Base-by-base conservation (phyloP, 2,888 invertebrate species). In the Drosophila infuscata region DNA sequence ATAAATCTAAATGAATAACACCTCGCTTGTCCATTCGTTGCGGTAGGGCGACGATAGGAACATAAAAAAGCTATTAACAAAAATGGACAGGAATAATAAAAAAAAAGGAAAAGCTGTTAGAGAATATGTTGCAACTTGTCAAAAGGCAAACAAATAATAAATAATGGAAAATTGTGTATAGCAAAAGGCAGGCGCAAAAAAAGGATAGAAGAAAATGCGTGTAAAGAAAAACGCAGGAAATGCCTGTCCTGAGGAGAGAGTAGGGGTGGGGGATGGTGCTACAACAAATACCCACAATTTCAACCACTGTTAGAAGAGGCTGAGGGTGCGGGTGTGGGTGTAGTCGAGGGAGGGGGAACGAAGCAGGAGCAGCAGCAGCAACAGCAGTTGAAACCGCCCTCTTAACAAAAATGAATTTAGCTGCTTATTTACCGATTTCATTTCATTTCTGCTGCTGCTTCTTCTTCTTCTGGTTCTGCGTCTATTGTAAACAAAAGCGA, bases 41-140 rank as follows among this genome's bases (percentile, higher is more conserved):
- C 54, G 88, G 85, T 85, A 85, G 79, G 79, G 66, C 79, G 61
- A 63, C 73, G 56, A 70, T 48, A 49, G 56, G 73, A 54, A 81
- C 85, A 83, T 79, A 81, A 88, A 88, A 81, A 83, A 72, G 73
- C 76, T 69, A 88, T 88, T 85, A 88, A 63, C 68, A 58, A 66
- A 58, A 65, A 49, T 41, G 46, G 52, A 59, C 74, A 75, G 51
- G 53, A 4, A 8, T 1, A 46, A 25, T 3, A 46, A 15, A 25
- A 17, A 64, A 61, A 49, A 52, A 43, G 30, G 56, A 73, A 62
- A 66, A 49, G n/a, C 51, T 46, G 46, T 15, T 32, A 17, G 9
- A 25, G 20, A 59, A 74, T 75, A 76, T 68, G 72, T 74, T 81
- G 79, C 83, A 83, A 79, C 69, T 76, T 79, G 74, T 61, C 68